phyloP scores from a whole-genome alignment of 1,140 invertebrate species.

The Danaus melanippus region DNA sequence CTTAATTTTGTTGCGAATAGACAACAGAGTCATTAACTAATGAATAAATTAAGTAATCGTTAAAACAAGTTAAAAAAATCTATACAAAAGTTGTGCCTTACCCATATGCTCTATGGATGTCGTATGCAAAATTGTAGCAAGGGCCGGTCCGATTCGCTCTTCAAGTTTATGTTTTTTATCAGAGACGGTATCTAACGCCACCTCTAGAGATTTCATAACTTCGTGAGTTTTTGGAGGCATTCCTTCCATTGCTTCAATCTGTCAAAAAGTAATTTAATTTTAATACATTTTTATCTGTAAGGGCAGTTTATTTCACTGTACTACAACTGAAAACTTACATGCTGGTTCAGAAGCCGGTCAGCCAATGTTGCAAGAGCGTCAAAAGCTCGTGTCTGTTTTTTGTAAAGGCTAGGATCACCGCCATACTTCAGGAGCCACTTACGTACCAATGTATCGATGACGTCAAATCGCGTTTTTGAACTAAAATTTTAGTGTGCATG shows the following conservation, averaged over 20 bases:
- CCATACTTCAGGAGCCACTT: conserved; percentile 52
- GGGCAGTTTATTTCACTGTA: neutral
- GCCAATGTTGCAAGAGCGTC: conserved; percentile 49
- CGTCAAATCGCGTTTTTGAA: conserved; percentile 49
- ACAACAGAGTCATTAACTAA: too few species aligned
- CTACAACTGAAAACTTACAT: conserved; percentile 32
- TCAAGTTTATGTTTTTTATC: conserved; percentile 25
- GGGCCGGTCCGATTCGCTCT: conserved; percentile 38
- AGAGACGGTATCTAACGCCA: conserved; percentile 37
- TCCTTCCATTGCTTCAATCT: conserved; percentile 54
- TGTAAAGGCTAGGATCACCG: conserved; percentile 51
- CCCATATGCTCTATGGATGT: conserved; percentile 28
- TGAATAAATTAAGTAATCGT: neutral
- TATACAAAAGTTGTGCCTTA: conserved; percentile 13
- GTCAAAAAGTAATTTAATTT: neutral
- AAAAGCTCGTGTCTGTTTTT: conserved; percentile 54
- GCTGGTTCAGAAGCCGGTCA: conserved; percentile 48
- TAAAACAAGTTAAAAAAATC: neutral
- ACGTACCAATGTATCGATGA: conserved; percentile 44
- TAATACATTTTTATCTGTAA: conserved; percentile 1
- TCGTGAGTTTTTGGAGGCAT: conserved; percentile 23
- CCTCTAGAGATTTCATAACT: conserved; percentile 42
- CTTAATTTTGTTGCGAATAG: too few species aligned
- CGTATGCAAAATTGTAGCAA: conserved; percentile 44
- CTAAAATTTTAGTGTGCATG: conserved; percentile 18